Evolutionary conservation across 2,113 vertebrate species (phyloP).

Genomic region (Ursus arctos): DNA sequence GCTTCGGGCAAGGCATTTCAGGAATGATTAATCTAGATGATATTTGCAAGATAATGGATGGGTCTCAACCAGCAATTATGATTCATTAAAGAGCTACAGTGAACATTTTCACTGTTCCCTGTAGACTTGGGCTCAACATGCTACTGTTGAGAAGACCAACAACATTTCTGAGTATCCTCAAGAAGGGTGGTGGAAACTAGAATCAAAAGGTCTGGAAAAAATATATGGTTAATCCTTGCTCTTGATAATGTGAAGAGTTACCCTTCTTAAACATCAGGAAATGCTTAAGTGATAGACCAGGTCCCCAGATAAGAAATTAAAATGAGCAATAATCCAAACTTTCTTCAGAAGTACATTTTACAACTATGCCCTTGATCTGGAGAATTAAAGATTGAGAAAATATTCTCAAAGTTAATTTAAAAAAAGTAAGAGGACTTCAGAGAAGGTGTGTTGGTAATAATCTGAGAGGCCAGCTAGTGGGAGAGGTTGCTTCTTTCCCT

Average conservation of each 20-base stretch:
- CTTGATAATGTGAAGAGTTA: background rate
- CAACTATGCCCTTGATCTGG: background rate
- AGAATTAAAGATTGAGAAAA: background rate
- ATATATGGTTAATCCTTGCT: background rate
- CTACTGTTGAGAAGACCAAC: background rate
- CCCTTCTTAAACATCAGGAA: background rate
- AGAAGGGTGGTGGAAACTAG: background rate
- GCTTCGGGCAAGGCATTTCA: constrained; percentile 6
- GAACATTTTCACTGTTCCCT: constrained; percentile 32
- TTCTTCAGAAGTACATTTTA: background rate
- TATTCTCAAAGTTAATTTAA: background rate
- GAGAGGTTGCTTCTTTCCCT: accelerated
- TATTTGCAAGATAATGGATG: constrained; percentile 53
- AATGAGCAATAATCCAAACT: background rate
- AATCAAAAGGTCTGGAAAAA: background rate
- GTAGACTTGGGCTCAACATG: background rate
- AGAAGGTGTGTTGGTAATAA: background rate
- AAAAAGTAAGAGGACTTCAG: background rate
- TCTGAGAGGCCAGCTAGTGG: background rate
- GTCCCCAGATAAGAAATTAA: background rate
- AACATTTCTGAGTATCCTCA: background rate
- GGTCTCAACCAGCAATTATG: background rate
- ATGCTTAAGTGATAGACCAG: background rate
- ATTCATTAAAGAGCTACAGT: constrained; percentile 44
- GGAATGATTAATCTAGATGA: constrained; percentile 5